Evolutionary conservation across 2,113 vertebrate species (phyloP), one percentile per base, ranked within the genome.

Genomic region (Bufo bufo): DNA sequence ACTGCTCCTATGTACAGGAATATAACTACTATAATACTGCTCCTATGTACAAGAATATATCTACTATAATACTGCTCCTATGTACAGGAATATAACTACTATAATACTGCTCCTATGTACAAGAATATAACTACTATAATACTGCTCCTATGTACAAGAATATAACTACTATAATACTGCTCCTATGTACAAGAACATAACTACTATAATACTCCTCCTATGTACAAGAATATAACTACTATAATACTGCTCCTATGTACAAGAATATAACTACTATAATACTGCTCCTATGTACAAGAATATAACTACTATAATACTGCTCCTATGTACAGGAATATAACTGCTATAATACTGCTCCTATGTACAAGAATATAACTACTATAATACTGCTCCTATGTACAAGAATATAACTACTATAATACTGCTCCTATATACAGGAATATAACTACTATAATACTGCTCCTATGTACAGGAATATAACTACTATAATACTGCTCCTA

Each of bases 361-460:
- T 65, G 20, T 65, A 65, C 63, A 65, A n/a, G 63, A 65, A 65
- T 65, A 65, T 65, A 65, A 65, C 63, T 65, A 65, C 17, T 65
- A 65, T n/a, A 65, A 65, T 65, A 65, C 63, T 65, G 20, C 63
- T 58, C 56, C 56, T 58, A 58, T 58, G 56, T 58, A 58, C 56
- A 58, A 58, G 63, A 65, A 65, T 65, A 65, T 65, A 65, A 65
- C 63, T 65, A 65, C 19, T 65, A 65, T 65, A 65, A 65, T 65
- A 65, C 63, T n/a, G 6, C 56, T 13, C 63, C 63, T n/a, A n/a
- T 65, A 6, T 65, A 65, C 63, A 65, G n/a, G 63, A n/a, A 71
- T 71, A 43, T 43, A 33, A 71, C 23, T 71, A 71, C 66, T 71
- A 43, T 43, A 71, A 71, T 71, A 71, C 66, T 71, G 33, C 66